Base-by-base conservation (phyloP, 2,113 vertebrate species). In the Bagarius yarrelli region DNA sequence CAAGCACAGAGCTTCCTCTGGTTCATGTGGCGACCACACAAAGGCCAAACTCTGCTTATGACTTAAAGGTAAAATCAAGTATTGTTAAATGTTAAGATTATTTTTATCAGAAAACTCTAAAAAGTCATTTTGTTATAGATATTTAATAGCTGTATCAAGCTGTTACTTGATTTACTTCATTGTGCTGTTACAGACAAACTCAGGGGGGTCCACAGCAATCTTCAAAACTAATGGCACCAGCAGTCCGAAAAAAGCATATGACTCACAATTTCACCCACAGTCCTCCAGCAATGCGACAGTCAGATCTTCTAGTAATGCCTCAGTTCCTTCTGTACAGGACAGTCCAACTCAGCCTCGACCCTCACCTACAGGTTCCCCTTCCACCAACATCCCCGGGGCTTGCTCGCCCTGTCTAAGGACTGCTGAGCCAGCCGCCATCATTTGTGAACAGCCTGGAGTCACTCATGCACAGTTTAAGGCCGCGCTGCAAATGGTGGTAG, bases 401-500 rank as follows among this genome's bases (percentile, higher is more conserved):
- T 89, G 91, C 40, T 92, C 93, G 32, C 93, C 93, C 84, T 91
- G 93, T 70, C 86, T 9, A 90, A 94, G 89, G 87, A 92, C 81
- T 89, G 0, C 91, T 77, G 92, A 92, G 85, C 92, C 84, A 57
- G 85, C 0, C 40, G 53, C 85, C 70, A 63, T 82, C 0, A 57
- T 83, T 0, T 91, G 90, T 64, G 92, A 94, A 81, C 83, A 90
- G 0, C 90, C 90, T 40, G 89, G 92, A 0, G 94, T 98, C 82
- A 96, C 94, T 0, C 96, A 98, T 0, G 93, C 96, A 82, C 94
- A 97, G 88, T 98, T 98, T 88, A 96, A 94, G 86, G 94, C 93
- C 5, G 96, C 96, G 0, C 93, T 98, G 23, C 92, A 95, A 89
- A 96, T 94, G 94, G 96, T 98, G 4, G 96, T 98, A 83, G 95